Conservation (phyloP, 2,888 invertebrate species). For the Lithophane ornitopus region DNA sequence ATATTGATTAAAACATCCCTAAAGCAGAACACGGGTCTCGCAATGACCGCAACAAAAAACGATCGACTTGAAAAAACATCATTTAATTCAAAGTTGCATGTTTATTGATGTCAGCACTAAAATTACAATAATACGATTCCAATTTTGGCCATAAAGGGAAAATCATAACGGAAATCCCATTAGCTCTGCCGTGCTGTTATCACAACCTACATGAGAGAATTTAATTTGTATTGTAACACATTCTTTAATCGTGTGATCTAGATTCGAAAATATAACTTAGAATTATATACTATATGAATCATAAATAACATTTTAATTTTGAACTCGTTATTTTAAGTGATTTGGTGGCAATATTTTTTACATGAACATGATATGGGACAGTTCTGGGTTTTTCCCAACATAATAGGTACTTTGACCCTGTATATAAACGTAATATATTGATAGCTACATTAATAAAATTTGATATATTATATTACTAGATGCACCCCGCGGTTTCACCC, state of each 20-base stretch:
- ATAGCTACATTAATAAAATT: background rate
- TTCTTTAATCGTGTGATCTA: slow-evolving; percentile 65
- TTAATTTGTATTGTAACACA: slow-evolving; percentile 58
- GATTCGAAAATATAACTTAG: slow-evolving; percentile 41
- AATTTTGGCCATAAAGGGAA: slow-evolving; percentile 58
- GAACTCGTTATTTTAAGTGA: slow-evolving; percentile 6
- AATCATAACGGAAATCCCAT: slow-evolving; percentile 67
- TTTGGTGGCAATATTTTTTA: slow-evolving; percentile 9
- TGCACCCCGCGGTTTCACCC: no score
- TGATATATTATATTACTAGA: background rate
- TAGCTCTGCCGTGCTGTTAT: slow-evolving; percentile 62
- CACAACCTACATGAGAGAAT: slow-evolving; percentile 66
- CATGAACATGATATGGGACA: background rate
- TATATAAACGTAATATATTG: background rate
- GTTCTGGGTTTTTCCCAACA: slow-evolving; percentile 17
- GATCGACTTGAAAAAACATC: background rate
- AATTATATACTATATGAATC: slow-evolving; percentile 21
- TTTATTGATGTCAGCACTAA: slow-evolving; percentile 43
- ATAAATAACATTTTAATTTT: slow-evolving; percentile 22
- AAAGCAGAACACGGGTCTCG: background rate
- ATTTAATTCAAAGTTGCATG: slow-evolving; percentile 11
- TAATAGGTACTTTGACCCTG: background rate
- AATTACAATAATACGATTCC: slow-evolving; percentile 40
- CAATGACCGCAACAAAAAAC: slow-evolving; percentile 8
- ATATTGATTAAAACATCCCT: background rate